These are phyloP conservation scores for Drosophila austrosaltans DNA, from an alignment of 2,888 invertebrate genomes.

Conservation along the genomic window DNA sequence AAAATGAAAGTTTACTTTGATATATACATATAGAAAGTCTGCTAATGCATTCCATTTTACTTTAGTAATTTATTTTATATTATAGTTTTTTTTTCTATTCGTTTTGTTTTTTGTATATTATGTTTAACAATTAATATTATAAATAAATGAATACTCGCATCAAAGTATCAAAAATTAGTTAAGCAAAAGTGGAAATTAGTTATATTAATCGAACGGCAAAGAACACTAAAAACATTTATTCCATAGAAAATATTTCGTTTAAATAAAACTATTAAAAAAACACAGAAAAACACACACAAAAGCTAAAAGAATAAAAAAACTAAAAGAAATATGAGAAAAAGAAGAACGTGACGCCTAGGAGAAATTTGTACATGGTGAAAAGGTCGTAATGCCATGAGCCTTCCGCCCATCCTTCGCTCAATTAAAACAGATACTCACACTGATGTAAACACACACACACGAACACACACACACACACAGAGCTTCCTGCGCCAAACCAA, in stretches of 20 bases:
- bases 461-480: not conserved
- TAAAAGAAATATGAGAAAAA: constrained; percentile 14
- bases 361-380: constrained; percentile 15
- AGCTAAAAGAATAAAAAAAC: constrained; percentile 25
- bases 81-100: not conserved
- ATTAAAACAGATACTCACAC: not conserved
- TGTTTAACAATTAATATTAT: not conserved
- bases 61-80: not conserved
- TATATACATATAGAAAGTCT: not conserved
- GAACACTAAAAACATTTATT: constrained; percentile 59
- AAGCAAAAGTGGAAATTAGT: constrained; percentile 33
- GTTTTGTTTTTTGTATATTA: not conserved
- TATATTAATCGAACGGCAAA: constrained; percentile 52
- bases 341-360: not conserved
- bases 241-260: constrained; percentile 55
- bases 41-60: not conserved
- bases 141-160: constrained; percentile 15
- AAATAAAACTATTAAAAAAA: constrained; percentile 18
- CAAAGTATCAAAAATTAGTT: constrained; percentile 11
- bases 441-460: not conserved
- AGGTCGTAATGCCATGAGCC: constrained; percentile 1
- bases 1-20: not conserved
- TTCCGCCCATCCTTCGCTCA: constrained; percentile 5
- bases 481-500: constrained; percentile 11
- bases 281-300: constrained; percentile 20